These are phyloP conservation scores for Oryctolagus cuniculus DNA, from an alignment of 2,113 vertebrate genomes.

Conservation along the genomic window mOryCun1.1 NC_091435.1:122115001-122115500, in stretches of 20 bases:
- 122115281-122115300: constrained; percentile 14
- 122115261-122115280: constrained; percentile 48
- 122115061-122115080: constrained; percentile 47
- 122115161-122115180: constrained; percentile 46
- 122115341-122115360: neutral
- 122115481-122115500: neutral
- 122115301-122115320: constrained; percentile 26
- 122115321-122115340: neutral
- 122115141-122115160: constrained; percentile 23
- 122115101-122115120: constrained; percentile 61
- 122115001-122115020: constrained; percentile 23
- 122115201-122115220: constrained; percentile 80
- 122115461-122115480: neutral
- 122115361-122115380: constrained; percentile 5
- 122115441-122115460: constrained; percentile 48
- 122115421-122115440: neutral
- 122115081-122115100: constrained; percentile 75
- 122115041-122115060: constrained; percentile 37
- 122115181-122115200: constrained; percentile 66
- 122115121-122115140: constrained; percentile 65
- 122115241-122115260: neutral
- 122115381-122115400: constrained; percentile 30
- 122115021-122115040: neutral
- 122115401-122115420: constrained; percentile 42
- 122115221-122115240: constrained; percentile 46